phyloP scores from a whole-genome alignment of 2,113 vertebrate species.

The Dascyllus trimaculatus region DNA sequence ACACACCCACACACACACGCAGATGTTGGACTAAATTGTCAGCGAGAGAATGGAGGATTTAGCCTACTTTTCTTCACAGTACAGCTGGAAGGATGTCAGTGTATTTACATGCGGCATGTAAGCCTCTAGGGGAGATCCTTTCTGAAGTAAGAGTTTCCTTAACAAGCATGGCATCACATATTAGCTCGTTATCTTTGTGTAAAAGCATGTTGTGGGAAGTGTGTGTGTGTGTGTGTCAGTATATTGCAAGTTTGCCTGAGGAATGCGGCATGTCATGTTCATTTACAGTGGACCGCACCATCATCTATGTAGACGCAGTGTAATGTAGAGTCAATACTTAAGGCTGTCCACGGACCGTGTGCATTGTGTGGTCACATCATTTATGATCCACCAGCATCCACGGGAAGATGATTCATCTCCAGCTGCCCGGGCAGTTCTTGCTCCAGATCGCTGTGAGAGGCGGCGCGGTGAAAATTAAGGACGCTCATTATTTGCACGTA shows the following conservation, averaged over 20 bases:
- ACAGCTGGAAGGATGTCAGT: slow-evolving; percentile 55
- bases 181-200: slow-evolving; percentile 48
- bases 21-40: slow-evolving; percentile 20
- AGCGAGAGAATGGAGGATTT: slow-evolving; percentile 46
- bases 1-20: neutral
- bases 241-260: neutral
- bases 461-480: slow-evolving; percentile 11
- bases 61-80: slow-evolving; percentile 54
- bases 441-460: slow-evolving; percentile 38
- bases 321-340: slow-evolving; percentile 10
- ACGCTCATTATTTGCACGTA: neutral
- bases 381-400: slow-evolving; percentile 1
- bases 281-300: neutral
- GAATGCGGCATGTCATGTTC: neutral
- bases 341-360: neutral
- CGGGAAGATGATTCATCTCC: slow-evolving; percentile 19
- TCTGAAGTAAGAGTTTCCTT: slow-evolving; percentile 61
- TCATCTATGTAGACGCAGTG: neutral
- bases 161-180: slow-evolving; percentile 59
- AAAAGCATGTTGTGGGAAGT: slow-evolving; percentile 30
- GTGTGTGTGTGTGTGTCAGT: slow-evolving; percentile 15
- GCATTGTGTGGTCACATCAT: slow-evolving; percentile 1
- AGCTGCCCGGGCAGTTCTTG: neutral
- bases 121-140: slow-evolving; percentile 51
- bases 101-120: slow-evolving; percentile 62